Conservation (phyloP, 2,797 vertebrate genomes). For the Jordanella pulchra region DNA sequence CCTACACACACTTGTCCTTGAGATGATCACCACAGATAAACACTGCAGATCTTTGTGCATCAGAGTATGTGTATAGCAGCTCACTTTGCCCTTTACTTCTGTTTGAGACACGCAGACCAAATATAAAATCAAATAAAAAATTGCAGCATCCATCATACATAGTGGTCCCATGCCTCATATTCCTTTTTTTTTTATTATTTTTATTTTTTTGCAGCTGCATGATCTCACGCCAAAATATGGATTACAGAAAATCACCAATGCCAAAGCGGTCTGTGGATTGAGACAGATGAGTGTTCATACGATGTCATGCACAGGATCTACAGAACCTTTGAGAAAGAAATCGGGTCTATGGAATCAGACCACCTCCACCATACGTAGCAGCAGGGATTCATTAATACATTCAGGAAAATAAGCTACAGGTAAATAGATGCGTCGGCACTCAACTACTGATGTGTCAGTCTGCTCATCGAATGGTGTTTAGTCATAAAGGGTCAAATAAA, state of each 20-base stretch:
- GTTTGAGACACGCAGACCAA: neutral
- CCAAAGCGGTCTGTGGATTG: too few species aligned
- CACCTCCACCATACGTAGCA: neutral
- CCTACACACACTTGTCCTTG: constrained; percentile 24
- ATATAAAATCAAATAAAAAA: neutral
- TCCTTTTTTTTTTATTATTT: neutral
- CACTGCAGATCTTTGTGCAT: constrained; percentile 14
- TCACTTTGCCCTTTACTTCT: neutral
- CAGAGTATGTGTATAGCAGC: constrained; percentile 14
- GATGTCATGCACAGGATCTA: neutral
- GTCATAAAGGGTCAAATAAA: too few species aligned
- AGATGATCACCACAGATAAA: constrained; percentile 44
- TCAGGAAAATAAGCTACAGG: too few species aligned
- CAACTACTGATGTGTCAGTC: too few species aligned
- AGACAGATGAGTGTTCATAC: neutral
- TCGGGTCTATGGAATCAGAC: too few species aligned
- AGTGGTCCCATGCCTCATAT: neutral
- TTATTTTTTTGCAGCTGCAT: neutral
- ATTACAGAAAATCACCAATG: too few species aligned
- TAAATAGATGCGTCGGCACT: too few species aligned
- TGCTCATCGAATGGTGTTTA: too few species aligned
- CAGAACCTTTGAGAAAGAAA: neutral
- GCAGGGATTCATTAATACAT: too few species aligned
- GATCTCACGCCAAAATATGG: neutral
- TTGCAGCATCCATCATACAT: neutral